Conservation (phyloP, 2,113 vertebrate species). For the Oryzias javanicus region DNA sequence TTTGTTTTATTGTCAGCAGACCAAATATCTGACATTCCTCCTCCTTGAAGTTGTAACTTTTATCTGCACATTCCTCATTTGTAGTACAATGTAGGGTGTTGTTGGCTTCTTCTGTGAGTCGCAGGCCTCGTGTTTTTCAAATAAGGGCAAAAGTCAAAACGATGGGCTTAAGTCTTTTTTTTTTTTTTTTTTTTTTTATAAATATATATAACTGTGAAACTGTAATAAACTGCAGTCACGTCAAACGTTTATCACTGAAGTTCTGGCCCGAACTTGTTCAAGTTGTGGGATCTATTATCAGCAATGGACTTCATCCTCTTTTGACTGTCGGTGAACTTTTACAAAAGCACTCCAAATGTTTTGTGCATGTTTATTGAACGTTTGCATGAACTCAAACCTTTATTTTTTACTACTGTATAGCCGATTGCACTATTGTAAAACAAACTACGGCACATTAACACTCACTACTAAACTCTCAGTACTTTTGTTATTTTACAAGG, state of each 20-base stretch:
- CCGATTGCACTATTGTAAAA: constrained; percentile 73
- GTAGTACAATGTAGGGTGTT: constrained; percentile 15
- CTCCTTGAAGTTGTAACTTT: constrained; percentile 37
- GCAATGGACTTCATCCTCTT: background rate
- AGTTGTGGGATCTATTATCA: constrained; percentile 26
- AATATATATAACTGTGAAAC: constrained; percentile 56
- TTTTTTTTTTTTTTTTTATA: constrained; percentile 31
- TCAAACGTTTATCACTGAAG: constrained; percentile 42
- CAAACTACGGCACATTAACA: constrained; percentile 60
- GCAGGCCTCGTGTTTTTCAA: background rate
- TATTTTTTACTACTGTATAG: constrained; percentile 65
- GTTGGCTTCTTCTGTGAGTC: constrained; percentile 8
- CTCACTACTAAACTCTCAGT: constrained; percentile 50
- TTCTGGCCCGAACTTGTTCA: constrained; percentile 29
- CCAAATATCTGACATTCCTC: constrained; percentile 73
- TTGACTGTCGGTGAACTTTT: constrained; percentile 12
- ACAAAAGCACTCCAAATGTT: constrained; percentile 30
- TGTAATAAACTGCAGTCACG: constrained; percentile 52
- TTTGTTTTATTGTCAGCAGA: constrained; percentile 55
- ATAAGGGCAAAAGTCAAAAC: background rate
- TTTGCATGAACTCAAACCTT: constrained; percentile 1
- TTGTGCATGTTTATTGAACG: constrained; percentile 2
- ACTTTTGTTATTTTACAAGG: constrained; percentile 59
- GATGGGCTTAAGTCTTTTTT: constrained; percentile 13
- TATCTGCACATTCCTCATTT: constrained; percentile 29